A percentile compares a stretch with the other conserved stretches of the same genome.
Conservation (phyloP, 92 coral and sea anemone species). For the Paragorgia papillata region DNA sequence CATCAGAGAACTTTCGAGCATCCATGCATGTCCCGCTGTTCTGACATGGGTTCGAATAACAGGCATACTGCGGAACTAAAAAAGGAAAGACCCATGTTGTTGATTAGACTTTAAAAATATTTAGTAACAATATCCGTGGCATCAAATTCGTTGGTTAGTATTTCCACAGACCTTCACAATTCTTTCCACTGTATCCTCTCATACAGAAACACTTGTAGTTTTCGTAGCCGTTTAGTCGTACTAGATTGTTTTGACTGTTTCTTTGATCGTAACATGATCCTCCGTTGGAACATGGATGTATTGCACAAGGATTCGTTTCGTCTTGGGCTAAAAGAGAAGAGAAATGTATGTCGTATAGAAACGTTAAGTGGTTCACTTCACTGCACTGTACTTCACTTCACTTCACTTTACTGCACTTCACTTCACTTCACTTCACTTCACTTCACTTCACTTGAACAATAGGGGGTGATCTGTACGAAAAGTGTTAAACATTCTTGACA, state of each 20-base stretch:
- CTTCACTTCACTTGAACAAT: no score
- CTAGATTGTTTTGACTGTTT: slow-evolving; percentile 66
- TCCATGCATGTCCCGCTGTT: slow-evolving; percentile 87
- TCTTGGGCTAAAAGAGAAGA: slow-evolving; percentile 13
- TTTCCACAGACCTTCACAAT: slow-evolving; percentile 67
- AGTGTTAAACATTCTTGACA: no score
- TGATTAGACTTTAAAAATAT: neutral
- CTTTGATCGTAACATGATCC: slow-evolving; percentile 93
- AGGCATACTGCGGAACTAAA: slow-evolving; percentile 72
- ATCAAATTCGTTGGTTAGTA: no score
- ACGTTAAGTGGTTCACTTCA: no score
- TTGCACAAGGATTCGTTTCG: slow-evolving; percentile 68
- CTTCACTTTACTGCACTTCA: no score
- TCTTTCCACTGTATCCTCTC: slow-evolving; percentile 65
- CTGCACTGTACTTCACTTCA: no score
- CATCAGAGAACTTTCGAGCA: slow-evolving; percentile 79
- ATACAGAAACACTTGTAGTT: slow-evolving; percentile 37
- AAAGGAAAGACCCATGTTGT: neutral
- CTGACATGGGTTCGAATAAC: slow-evolving; percentile 72
- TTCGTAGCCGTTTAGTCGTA: slow-evolving; percentile 6
- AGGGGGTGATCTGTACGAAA: no score
- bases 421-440: no score
- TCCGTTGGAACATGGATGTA: slow-evolving; percentile 78
- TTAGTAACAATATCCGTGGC: neutral
- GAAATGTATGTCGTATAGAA: no score